Base-by-base conservation (phyloP, 2,888 invertebrate genomes). In the Oscheius myriophilus region DNA sequence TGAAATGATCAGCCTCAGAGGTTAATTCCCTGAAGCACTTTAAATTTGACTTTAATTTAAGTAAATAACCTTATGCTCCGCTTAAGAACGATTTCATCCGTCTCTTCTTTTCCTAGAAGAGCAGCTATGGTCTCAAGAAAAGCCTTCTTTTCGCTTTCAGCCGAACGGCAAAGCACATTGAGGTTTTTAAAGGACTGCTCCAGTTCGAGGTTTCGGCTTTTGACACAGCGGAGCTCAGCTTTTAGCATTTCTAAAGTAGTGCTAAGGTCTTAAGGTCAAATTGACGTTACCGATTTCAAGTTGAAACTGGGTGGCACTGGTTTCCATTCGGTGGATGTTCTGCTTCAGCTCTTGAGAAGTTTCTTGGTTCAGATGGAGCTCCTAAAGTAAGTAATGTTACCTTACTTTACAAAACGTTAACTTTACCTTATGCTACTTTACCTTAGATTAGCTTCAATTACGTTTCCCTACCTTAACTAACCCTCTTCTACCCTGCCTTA, bases 141-240 rank as follows among this genome's bases (percentile, higher is more conserved):
- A 11, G 69, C 53, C 42, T 63, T 71, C 43, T 67, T 65, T 51
- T 76, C 76, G n/a, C 61, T 76, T 67, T 76, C 76, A 9, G 71
- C 63, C 14, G 76, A 74, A 68, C 72, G 69, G 54, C 74, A 33
- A 6, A 74, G 67, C 12, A 76, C 71, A 4, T 67, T 68, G 39
- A 69, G 69, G 54, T 67, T 72, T 53, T 68, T 72, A 39, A 69
- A 68, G 2, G 72, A 67, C 26, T 69, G 70, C 18, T 74, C 65
- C 58, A 74, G 61, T 39, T 76, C 74, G 16, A 70, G 72, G 14
- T 72, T 71, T 52, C 70, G 67, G 0, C 69, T 72, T 51, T 69
- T 57, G 21, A 72, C 52, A 49, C 73, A 76, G 7, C 74, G 71
- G 25, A 74, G 57, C 41, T 76, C 76, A 1, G 76, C 65, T 65